Base-by-base conservation (phyloP, 2,113 vertebrate genomes). In the Vicugna pacos region DNA sequence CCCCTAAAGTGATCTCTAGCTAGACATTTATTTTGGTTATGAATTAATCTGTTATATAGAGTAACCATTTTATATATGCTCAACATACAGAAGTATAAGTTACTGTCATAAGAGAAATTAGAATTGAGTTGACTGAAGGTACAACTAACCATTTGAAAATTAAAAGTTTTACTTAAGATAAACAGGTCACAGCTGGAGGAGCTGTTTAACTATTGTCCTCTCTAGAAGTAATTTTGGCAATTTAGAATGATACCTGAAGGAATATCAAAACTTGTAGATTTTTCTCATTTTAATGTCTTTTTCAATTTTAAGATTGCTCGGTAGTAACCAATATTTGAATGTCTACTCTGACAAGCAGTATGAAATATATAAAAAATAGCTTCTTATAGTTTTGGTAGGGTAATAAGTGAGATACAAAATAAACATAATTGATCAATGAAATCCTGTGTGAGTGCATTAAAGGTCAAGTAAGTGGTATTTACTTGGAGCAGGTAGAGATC, bases 281-380 rank as follows among this genome's bases (percentile, higher is more conserved):
- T 96, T 96, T 96, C 48, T 81, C 24, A 87, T 52, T 86, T 88
- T 54, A 86, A 64, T 52, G 2, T 17, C 12, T 73, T 87, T 58
- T 77, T 83, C 56, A n/a, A 54, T 86, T 93, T 97, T 76, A 77
- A 84, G 54, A 80, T 90, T 75, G 24, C 10, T 96, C 26, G 67
- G 64, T 87, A 79, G 13, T 79, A 94, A 80, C 50, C 80, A 50
- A 65, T 89, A 80, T 60, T 89, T 46, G 38, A 93, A 76, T 60
- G 62, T 22, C 46, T 81, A 32, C 10, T 81, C 72, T 46, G 22
- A 10, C 56, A 79, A 50, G 65, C 24, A 76, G 15, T 56, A 35
- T 76, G 52, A 90, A 92, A 72, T 60, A 77, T 17, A 38, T 82
- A 56, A 75, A 89, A 69, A 14, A 58, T 1, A 65, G 8, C 35